Conservation (phyloP, 2,888 invertebrate genomes). For the Cerastoderma edule region DNA sequence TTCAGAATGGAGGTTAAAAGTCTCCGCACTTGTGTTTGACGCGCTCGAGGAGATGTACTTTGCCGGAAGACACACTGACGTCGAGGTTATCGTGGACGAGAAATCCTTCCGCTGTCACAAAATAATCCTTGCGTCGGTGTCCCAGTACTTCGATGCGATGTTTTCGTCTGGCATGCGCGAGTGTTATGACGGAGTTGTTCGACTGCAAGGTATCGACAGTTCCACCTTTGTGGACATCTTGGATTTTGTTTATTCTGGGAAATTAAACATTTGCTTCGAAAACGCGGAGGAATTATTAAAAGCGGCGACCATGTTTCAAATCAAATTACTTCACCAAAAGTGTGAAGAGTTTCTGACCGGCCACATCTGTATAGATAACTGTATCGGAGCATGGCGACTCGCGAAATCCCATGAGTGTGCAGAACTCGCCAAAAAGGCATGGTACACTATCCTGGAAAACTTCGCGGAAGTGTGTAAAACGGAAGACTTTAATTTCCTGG, state of each 20-base stretch:
- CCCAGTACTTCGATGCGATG: slow-evolving; percentile 75
- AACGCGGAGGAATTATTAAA: slow-evolving; percentile 90
- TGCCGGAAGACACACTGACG: slow-evolving; percentile 68
- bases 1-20: slow-evolving; percentile 56
- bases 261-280: slow-evolving; percentile 89
- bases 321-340: slow-evolving; percentile 90
- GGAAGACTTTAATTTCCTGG: slow-evolving; percentile 85
- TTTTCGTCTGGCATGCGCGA: slow-evolving; percentile 73
- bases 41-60: slow-evolving; percentile 67
- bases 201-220: slow-evolving; percentile 85
- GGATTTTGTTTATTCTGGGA: slow-evolving; percentile 92
- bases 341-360: slow-evolving; percentile 91
- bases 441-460: slow-evolving; percentile 87
- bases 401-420: slow-evolving; percentile 90
- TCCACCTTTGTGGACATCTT: slow-evolving; percentile 91
- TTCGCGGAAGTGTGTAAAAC: slow-evolving; percentile 68
- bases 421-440: slow-evolving; percentile 88
- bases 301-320: slow-evolving; percentile 93
- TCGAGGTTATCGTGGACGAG: slow-evolving; percentile 66
- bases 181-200: slow-evolving; percentile 66
- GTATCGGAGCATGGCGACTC: slow-evolving; percentile 92
- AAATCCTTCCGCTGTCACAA: slow-evolving; percentile 72
- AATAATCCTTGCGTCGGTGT: slow-evolving; percentile 72
- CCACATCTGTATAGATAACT: slow-evolving; percentile 90
- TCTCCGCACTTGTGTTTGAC: slow-evolving; percentile 59